Conservation (phyloP, 2,888 invertebrate genomes). For the Platycnemis pennipes region DNA sequence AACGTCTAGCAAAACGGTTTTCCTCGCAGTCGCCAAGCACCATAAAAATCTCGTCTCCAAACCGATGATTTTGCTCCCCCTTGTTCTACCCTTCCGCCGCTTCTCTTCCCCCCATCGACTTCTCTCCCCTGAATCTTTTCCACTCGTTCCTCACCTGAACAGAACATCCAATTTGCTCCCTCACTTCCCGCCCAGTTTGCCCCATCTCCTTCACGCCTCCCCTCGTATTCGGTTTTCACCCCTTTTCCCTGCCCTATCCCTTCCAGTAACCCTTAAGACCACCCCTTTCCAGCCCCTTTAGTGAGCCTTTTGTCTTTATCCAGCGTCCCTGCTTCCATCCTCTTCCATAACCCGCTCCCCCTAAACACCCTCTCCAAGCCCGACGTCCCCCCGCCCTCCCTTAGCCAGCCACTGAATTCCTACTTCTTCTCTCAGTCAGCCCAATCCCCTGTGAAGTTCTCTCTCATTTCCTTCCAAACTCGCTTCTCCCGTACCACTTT, state of each 20-base stretch:
- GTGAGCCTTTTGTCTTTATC: constrained; percentile 28
- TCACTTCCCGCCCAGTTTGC: not conserved
- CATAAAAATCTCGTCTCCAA: not conserved
- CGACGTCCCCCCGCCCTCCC: not conserved
- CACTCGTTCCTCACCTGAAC: not conserved
- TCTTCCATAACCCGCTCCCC: not conserved
- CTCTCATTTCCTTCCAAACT: not conserved
- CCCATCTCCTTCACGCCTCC: not conserved
- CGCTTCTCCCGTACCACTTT: not conserved
- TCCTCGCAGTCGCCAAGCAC: not conserved
- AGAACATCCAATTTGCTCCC: constrained; percentile 27
- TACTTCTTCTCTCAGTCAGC: not conserved
- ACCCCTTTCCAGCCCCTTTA: not conserved
- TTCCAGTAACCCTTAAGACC: not conserved
- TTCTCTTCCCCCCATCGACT: not conserved
- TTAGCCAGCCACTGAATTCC: not conserved
- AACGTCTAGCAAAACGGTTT: no score
- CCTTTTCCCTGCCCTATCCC: not conserved
- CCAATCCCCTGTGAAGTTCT: not conserved
- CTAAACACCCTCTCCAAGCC: not conserved
- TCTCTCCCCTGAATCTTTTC: not conserved
- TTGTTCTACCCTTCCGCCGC: not conserved
- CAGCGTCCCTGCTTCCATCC: not conserved
- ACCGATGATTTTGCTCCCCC: not conserved
- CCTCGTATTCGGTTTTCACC: not conserved